Percentiles rank a stretch among this genome's conserved stretches.
Evolutionary conservation across 2,797 vertebrate species (phyloP).

Genomic region (Ctenochaetus hawaiiensis): DNA sequence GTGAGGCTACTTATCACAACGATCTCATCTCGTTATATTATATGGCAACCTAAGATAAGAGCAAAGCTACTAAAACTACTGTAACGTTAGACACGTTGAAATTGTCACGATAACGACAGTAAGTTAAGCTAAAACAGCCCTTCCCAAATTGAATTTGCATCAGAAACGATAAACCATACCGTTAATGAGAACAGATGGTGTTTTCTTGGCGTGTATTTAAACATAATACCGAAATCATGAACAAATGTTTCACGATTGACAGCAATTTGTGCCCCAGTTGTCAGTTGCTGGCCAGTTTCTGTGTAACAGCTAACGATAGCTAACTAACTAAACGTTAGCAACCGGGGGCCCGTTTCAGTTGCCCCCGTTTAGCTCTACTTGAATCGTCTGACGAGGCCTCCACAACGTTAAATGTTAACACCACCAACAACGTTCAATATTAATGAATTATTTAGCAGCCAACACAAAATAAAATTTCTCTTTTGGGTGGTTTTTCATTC

Average conservation of each 20-base stretch:
- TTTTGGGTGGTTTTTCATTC: rapidly evolving
- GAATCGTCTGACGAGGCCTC: slow-evolving; percentile 59
- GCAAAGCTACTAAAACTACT: not conserved
- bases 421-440: slow-evolving; percentile 55
- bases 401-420: slow-evolving; percentile 39
- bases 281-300: not conserved
- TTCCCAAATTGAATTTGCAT: not conserved
- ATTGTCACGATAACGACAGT: not conserved
- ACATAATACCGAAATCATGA: not conserved
- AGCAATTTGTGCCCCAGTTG: not conserved
- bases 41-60: not conserved
- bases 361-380: slow-evolving; percentile 34
- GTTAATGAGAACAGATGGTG: not conserved
- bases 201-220: not conserved
- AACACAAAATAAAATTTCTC: not conserved
- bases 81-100: slow-evolving; percentile 7
- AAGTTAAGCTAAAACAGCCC: slow-evolving; percentile 16
- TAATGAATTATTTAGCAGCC: slow-evolving; percentile 40
- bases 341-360: slow-evolving; percentile 63
- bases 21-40: not conserved
- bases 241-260: not conserved
- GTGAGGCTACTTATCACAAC: not conserved
- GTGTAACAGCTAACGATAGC: slow-evolving; percentile 46
- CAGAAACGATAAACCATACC: not conserved
- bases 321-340: slow-evolving; percentile 50